Conservation (phyloP, 1,140 invertebrate species). For the Amyelois transitella region DNA sequence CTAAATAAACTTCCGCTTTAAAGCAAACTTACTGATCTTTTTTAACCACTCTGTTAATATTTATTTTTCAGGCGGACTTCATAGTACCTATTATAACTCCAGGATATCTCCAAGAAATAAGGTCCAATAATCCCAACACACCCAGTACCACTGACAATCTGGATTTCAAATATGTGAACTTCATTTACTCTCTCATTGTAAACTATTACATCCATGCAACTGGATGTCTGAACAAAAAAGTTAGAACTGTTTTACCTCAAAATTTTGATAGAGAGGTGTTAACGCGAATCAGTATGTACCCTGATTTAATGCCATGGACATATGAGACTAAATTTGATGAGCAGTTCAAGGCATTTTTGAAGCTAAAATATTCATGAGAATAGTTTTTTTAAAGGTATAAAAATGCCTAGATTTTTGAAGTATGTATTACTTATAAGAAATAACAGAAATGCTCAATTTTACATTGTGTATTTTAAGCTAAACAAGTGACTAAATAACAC, state of each 20-base stretch:
- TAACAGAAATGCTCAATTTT: no score
- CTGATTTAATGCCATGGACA: slow-evolving; percentile 63
- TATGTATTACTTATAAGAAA: not conserved
- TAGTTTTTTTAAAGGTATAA: not conserved
- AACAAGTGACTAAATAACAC: no score
- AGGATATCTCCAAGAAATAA: slow-evolving; percentile 63
- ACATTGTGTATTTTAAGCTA: no score
- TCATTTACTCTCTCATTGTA: slow-evolving; percentile 67
- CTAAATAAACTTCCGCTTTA: no score
- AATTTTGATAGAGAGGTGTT: slow-evolving; percentile 52
- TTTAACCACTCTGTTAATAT: no score
- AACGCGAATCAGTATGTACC: slow-evolving; percentile 52
- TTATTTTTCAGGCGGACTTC: slow-evolving; percentile 61
- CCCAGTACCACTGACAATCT: slow-evolving; percentile 62
- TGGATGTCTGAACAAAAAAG: slow-evolving; percentile 68
- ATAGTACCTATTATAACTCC: slow-evolving; percentile 66
- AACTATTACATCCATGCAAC: slow-evolving; percentile 65
- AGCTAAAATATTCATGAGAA: slow-evolving; percentile 13
- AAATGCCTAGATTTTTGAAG: not conserved
- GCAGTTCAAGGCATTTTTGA: slow-evolving; percentile 57
- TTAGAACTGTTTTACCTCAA: slow-evolving; percentile 60
- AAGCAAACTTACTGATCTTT: no score
- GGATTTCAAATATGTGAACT: slow-evolving; percentile 68
- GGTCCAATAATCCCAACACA: slow-evolving; percentile 33
- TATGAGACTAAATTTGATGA: slow-evolving; percentile 64